phyloP scores from a whole-genome alignment of 2,888 invertebrate species.

The Drosophila nigritarsus region DNA sequence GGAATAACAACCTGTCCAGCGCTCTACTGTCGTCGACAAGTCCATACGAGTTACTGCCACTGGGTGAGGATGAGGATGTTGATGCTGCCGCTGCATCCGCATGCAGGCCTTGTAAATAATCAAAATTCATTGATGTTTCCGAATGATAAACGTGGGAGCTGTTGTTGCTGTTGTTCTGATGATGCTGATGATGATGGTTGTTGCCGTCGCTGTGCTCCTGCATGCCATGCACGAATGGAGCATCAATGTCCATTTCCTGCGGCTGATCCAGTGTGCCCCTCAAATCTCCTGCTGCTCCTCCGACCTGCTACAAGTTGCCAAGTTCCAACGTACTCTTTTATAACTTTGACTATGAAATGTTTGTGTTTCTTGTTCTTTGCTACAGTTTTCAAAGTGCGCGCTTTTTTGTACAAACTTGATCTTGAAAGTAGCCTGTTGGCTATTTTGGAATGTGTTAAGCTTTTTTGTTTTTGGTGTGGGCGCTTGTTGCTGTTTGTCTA shows the following conservation, averaged over 20 bases:
- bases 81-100: conserved; percentile 58
- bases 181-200: conserved; percentile 55
- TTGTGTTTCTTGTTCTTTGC: not conserved
- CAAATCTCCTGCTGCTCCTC: conserved; percentile 15
- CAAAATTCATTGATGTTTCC: conserved; percentile 84
- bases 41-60: conserved; percentile 62
- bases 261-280: conserved; percentile 71
- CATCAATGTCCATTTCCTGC: conserved; percentile 85
- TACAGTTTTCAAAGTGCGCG: conserved; percentile 42
- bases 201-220: conserved; percentile 70
- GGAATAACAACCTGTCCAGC: conserved; percentile 84
- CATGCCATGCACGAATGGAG: conserved; percentile 79
- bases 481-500: conserved; percentile 38
- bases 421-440: conserved; percentile 14
- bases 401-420: conserved; percentile 33
- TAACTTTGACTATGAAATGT: conserved; percentile 7
- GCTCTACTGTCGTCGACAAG: conserved; percentile 83
- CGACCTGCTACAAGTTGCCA: not conserved
- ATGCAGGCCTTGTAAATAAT: conserved; percentile 82
- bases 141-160: conserved; percentile 69
- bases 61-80: conserved; percentile 40
- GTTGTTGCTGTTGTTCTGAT: conserved; percentile 36
- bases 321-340: conserved; percentile 16
- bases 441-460: conserved; percentile 70
- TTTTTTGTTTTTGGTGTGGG: conserved; percentile 59